These are phyloP conservation scores for Meloidogyne chitwoodi DNA, from an alignment of 1,140 invertebrate genomes.

Conservation along the genomic window DNA sequence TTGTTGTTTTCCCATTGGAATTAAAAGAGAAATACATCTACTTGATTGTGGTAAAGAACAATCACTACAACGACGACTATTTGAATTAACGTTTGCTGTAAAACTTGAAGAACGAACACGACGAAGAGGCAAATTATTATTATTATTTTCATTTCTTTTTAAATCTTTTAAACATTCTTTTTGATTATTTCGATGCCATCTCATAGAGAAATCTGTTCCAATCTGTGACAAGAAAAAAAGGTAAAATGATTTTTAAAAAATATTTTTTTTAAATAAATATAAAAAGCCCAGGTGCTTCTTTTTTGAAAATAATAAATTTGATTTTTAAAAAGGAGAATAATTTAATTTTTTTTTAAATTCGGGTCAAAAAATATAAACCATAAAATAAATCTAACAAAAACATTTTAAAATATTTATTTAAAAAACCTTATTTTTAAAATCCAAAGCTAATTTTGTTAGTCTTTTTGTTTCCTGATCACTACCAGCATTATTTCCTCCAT, in stretches of 20 bases:
- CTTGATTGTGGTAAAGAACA: conserved; percentile 4
- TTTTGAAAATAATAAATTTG: too few relatives aligned
- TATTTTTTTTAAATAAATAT: too few relatives aligned
- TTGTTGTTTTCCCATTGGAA: conserved; percentile 24
- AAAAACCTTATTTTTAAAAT: conserved; percentile 8
- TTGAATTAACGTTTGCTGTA: neutral
- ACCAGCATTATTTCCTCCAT: neutral
- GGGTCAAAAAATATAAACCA: too few relatives aligned
- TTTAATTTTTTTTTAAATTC: too few relatives aligned
- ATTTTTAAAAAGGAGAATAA: too few relatives aligned
- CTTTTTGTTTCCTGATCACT: neutral
- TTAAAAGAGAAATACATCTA: conserved; percentile 25
- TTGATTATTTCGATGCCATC: neutral
- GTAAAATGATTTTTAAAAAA: too few relatives aligned
- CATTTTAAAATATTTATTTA: neutral
- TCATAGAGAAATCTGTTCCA: neutral
- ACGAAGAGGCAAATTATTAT: neutral
- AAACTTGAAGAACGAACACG: conserved; percentile 29
- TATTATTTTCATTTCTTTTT: neutral
- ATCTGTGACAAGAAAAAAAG: neutral
- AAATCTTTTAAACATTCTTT: neutral
- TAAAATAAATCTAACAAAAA: neutral
- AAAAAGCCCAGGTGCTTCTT: too few relatives aligned
- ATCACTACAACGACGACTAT: conserved; percentile 8
- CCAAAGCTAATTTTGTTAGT: neutral